Percentiles rank a stretch among this genome's conserved stretches.
Conservation (phyloP, 1,140 invertebrate genomes). For the Leptinotarsa texana region DNA sequence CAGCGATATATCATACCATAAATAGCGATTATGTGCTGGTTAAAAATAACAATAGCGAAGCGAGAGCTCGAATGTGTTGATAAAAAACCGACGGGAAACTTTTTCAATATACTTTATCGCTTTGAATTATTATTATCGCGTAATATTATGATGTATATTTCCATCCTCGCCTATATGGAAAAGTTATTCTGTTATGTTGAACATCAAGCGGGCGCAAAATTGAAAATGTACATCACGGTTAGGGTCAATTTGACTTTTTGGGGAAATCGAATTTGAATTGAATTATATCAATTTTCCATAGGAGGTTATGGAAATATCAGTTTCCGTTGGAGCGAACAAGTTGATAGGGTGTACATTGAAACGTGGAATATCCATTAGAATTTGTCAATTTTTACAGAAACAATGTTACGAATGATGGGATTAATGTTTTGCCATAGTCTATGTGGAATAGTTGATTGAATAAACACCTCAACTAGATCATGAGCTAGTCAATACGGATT, state of each 20-base stretch:
- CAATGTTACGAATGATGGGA: too few species aligned
- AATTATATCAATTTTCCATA: background rate
- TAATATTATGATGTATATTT: background rate
- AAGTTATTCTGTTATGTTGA: background rate
- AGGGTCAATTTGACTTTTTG: background rate
- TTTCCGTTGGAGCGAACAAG: too few species aligned
- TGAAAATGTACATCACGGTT: background rate
- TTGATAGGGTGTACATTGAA: too few species aligned
- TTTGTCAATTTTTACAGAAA: too few species aligned
- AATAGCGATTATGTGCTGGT: background rate
- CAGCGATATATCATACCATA: background rate
- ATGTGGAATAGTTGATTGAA: too few species aligned
- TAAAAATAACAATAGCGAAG: background rate
- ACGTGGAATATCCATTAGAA: too few species aligned
- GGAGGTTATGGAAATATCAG: too few species aligned
- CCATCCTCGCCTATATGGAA: background rate
- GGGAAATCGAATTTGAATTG: background rate
- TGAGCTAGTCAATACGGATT: too few species aligned
- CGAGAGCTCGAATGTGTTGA: background rate
- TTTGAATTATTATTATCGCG: slow-evolving; percentile 6
- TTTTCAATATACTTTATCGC: slow-evolving; percentile 4
- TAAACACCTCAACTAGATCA: too few species aligned
- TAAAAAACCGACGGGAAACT: background rate
- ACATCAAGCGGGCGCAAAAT: background rate
- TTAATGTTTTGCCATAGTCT: too few species aligned